Evolutionary conservation across 2,797 vertebrate species (phyloP), one percentile per base, ranked within the genome.

Genomic region (Nothura maculosa): DNA sequence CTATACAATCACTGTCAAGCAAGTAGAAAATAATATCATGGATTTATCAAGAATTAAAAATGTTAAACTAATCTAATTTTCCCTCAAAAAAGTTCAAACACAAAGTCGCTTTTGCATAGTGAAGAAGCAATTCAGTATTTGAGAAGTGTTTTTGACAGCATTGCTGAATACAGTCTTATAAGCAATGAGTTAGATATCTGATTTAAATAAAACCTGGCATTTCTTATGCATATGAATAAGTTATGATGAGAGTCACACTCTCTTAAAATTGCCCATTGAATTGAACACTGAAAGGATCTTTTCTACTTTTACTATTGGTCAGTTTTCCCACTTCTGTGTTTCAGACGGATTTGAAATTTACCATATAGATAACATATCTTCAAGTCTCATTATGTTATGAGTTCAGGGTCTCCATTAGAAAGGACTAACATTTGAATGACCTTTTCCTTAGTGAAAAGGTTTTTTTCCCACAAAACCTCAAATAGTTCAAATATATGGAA

Each of bases 191-290:
- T 20, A 55, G 19, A 67, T 27, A 76, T 9, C 2, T 48, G 50
- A 12, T 36, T 14, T 76, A 88, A 90, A 40, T 17, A 42, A 76
- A 80, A 12, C 20, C 45, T 50, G 10, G 10, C 1, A 32, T 43
- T 7, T 60, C 20, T 54, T 48, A 54, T 6, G 8, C 3, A 68
- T 55, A 21, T 27, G 9, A 5, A 61, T 17, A 32, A 43, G 43
- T n/a, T 43, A 20, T 55, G 40, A 43, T 24, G 52, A 43, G 5
- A 1, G 9, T 1, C 7, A 32, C 7, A 24, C 27, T 8, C 1
- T 62, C 81, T 77, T 34, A 28, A 75, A 93, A 42, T 64, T 61
- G 19, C 3, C 4, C 6, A 13, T 40, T 63, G 12, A 52, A 43
- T 30, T 70, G 77, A 13, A 54, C 4, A 61, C 32, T 82, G 48